Evolutionary conservation across 1,140 invertebrate species (phyloP).

Genomic region (Chlorops oryzae): DNA sequence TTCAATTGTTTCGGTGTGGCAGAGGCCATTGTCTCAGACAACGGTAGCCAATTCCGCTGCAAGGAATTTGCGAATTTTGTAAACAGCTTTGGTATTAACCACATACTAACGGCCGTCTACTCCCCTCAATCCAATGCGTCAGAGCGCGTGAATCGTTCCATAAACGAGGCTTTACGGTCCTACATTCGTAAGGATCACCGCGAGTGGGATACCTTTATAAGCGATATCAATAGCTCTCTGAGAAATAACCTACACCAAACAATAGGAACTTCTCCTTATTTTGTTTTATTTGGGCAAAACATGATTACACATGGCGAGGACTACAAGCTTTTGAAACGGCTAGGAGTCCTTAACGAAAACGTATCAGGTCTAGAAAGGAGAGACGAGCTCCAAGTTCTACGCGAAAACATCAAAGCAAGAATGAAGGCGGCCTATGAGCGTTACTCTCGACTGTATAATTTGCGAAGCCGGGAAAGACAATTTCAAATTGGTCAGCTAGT

Average conservation of each 20-base stretch:
- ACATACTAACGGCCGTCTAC: background rate
- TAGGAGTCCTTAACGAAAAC: too few relatives aligned
- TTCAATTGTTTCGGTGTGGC: too few relatives aligned
- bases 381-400: too few relatives aligned
- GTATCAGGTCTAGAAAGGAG: too few relatives aligned
- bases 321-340: background rate
- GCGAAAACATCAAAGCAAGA: background rate
- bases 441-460: background rate
- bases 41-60: background rate
- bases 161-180: background rate
- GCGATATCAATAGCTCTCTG: background rate
- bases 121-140: background rate
- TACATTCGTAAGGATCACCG: too few relatives aligned
- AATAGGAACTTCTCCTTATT: background rate
- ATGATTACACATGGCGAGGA: background rate
- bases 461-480: background rate
- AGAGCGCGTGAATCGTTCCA: background rate
- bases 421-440: background rate
- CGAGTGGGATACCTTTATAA: too few relatives aligned
- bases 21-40: too few relatives aligned
- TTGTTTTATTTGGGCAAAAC: background rate
- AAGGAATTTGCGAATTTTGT: background rate
- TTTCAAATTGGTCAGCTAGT: background rate
- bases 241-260: background rate
- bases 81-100: background rate